Conservation (phyloP, 2,113 vertebrate genomes). For the Rutilus rutilus region DNA sequence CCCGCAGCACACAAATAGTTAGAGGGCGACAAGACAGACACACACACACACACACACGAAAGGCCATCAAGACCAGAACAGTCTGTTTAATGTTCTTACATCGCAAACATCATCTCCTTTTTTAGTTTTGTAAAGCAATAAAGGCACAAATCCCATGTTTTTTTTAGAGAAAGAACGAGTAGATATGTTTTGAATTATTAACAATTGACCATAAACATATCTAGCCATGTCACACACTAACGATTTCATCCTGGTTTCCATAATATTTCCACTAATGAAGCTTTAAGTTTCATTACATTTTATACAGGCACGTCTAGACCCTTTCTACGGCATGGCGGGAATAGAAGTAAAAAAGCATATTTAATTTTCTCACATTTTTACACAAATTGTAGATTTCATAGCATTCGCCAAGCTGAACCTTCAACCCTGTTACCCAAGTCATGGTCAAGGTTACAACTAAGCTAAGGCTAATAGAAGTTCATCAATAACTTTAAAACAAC, state of each 20-base stretch:
- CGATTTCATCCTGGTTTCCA: not conserved
- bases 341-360: not conserved
- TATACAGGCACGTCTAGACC: too few species aligned
- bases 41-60: not conserved
- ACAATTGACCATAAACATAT: not conserved
- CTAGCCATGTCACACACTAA: not conserved
- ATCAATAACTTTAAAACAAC: not conserved
- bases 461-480: not conserved
- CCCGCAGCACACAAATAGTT: conserved; percentile 10
- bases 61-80: not conserved
- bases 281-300: not conserved
- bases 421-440: not conserved
- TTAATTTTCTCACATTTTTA: not conserved
- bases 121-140: not conserved
- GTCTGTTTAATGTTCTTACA: not conserved
- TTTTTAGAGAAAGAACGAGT: not conserved
- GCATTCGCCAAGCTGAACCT: not conserved
- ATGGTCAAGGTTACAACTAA: not conserved
- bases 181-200: not conserved
- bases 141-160: not conserved
- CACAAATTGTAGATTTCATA: not conserved
- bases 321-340: not conserved
- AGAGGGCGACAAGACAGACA: conserved; percentile 17
- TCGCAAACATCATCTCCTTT: not conserved
- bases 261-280: not conserved